Evolutionary conservation across 2,888 invertebrate species (phyloP).

Genomic region (Tholera decimalis): DNA sequence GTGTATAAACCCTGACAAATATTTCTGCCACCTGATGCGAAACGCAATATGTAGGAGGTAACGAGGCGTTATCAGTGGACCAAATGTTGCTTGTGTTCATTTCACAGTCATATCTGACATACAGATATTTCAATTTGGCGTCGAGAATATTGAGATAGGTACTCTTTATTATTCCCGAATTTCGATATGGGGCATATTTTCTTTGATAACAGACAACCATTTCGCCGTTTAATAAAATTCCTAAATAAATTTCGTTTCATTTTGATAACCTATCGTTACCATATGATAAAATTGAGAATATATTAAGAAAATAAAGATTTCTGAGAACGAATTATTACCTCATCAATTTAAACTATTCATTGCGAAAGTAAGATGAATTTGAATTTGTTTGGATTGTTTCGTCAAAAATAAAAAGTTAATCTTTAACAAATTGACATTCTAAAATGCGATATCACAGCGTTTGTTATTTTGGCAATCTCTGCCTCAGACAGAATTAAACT

Average conservation of each 20-base stretch:
- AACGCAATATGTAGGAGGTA: too few relatives aligned
- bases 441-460: too few relatives aligned
- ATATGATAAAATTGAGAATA: background rate
- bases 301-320: background rate
- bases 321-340: background rate
- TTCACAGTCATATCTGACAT: background rate
- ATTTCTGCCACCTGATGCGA: background rate
- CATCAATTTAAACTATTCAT: background rate
- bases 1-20: background rate
- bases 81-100: background rate
- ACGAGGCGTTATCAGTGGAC: background rate
- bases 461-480: too few relatives aligned
- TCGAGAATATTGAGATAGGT: background rate
- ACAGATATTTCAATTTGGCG: background rate
- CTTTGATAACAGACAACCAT: conserved; percentile 4
- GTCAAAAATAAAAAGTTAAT: too few relatives aligned
- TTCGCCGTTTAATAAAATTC: conserved; percentile 2
- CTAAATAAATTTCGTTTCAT: background rate
- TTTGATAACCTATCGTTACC: background rate
- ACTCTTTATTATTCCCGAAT: background rate
- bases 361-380: too few relatives aligned
- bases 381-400: too few relatives aligned
- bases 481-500: too few relatives aligned
- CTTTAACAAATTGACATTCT: too few relatives aligned
- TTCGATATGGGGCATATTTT: background rate